These are phyloP conservation scores for Microplitis deprimator DNA, from an alignment of 2,888 invertebrate genomes.

Conservation along the genomic window DNA sequence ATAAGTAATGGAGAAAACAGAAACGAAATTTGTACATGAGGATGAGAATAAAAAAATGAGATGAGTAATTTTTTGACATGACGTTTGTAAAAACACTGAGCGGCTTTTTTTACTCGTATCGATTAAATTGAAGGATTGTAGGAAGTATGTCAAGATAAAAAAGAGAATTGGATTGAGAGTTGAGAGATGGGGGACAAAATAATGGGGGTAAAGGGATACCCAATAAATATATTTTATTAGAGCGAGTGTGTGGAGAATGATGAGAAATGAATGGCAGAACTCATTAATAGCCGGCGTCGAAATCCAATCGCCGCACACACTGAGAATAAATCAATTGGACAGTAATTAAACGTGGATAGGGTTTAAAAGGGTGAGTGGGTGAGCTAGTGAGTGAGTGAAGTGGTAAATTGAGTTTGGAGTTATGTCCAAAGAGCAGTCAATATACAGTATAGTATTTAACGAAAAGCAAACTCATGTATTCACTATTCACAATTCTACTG, in stretches of 20 bases:
- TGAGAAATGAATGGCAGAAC: slow-evolving; percentile 16
- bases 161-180: slow-evolving; percentile 14
- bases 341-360: slow-evolving; percentile 58
- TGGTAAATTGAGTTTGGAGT: slow-evolving; percentile 34
- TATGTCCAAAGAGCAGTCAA: slow-evolving; percentile 23
- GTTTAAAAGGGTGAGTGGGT: slow-evolving; percentile 36
- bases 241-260: background rate
- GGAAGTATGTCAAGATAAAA: slow-evolving; percentile 1
- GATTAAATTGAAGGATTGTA: background rate
- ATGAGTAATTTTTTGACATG: background rate
- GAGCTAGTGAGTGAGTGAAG: slow-evolving; percentile 45
- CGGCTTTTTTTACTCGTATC: background rate
- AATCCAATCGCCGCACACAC: slow-evolving; percentile 33
- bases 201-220: too few species aligned
- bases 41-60: background rate
- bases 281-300: slow-evolving; percentile 36
- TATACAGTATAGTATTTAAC: slow-evolving; percentile 15
- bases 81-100: background rate
- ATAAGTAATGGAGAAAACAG: background rate
- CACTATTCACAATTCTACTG: slow-evolving; percentile 36
- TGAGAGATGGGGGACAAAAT: too few species aligned
- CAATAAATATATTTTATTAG: background rate
- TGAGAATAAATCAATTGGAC: slow-evolving; percentile 63
- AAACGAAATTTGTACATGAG: background rate
- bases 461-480: slow-evolving; percentile 36